Base-by-base conservation (phyloP, 1,140 invertebrate genomes). In the Drosophila novamexicana region DNA sequence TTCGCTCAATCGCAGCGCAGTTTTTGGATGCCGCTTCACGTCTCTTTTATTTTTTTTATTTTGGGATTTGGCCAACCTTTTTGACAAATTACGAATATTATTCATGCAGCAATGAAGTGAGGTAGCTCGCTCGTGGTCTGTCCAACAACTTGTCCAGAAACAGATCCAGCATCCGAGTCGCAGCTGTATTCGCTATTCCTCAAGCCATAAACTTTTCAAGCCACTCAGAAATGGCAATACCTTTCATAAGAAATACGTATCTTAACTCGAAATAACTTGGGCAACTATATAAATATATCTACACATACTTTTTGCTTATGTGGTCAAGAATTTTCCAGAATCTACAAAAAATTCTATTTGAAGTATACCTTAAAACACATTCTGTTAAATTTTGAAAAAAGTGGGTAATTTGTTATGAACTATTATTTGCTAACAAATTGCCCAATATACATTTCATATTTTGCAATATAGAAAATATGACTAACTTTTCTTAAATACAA, bases 41-140 rank as follows among this genome's bases (percentile, higher is more conserved):
- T 75, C 54, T 78, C 54, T 81, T 67, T 18, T 18, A 18, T 47
- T 54, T 59, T 75, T 88, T 80, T 81, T 89, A 81, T 89, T 88
- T 89, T 89, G 84, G 84, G 84, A 89, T 89, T 89, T 89, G 84
- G 81, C 85, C 85, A 84, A 89, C 80, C 80, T 89, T 89, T 78
- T 91, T 91, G 89, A 91, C 85, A 91, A 91, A 91, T 91, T 91
- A 80, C 89, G 73, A 81, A 91, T 90, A 91, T 91, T 91, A 91
- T 91, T 91, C 81, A 91, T 88, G 89, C 78, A 79, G 77, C 89
- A 86, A 88, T 88, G 82, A 90, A 90, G 82, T 90, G 82, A 75
- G 82, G 77, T 80, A 86, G 77, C 74, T 75, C 63, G 49, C 66
- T 73, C 53, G 50, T 67, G 62, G 53, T 61, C 77, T 40, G 57